phyloP scores from a whole-genome alignment of 2,113 vertebrate species.

The Cepphus grylle region DNA sequence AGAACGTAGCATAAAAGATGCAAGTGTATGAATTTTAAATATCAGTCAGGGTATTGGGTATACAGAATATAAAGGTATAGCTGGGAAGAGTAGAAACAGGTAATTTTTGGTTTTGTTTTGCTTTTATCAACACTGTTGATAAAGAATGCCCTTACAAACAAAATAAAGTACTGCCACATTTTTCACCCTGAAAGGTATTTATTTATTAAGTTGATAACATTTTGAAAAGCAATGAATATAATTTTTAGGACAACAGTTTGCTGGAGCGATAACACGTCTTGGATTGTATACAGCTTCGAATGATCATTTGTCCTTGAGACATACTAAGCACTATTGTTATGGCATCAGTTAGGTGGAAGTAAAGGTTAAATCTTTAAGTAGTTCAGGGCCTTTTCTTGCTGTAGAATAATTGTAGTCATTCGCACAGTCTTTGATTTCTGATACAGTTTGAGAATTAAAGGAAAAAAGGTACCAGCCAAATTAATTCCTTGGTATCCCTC shows the following conservation, averaged over 20 bases:
- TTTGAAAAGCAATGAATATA: slow-evolving; percentile 92
- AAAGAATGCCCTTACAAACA: slow-evolving; percentile 78
- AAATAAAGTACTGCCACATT: slow-evolving; percentile 72
- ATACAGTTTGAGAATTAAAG: slow-evolving; percentile 30
- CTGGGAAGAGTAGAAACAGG: slow-evolving; percentile 45
- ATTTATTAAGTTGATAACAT: slow-evolving; percentile 92
- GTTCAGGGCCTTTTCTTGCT: slow-evolving; percentile 63
- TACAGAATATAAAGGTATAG: slow-evolving; percentile 45
- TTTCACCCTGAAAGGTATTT: slow-evolving; percentile 82
- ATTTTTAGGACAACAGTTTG: slow-evolving; percentile 87
- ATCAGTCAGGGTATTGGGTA: background rate
- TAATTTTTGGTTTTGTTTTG: slow-evolving; percentile 67
- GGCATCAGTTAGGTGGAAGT: slow-evolving; percentile 76
- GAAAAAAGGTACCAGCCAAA: background rate
- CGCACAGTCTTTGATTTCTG: slow-evolving; percentile 27
- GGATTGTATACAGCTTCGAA: slow-evolving; percentile 73
- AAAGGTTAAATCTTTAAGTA: slow-evolving; percentile 74
- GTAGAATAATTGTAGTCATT: slow-evolving; percentile 62
- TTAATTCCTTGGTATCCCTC: slow-evolving; percentile 3
- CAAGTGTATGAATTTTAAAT: slow-evolving; percentile 43
- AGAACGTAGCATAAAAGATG: slow-evolving; percentile 21
- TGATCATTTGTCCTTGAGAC: slow-evolving; percentile 84
- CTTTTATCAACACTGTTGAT: slow-evolving; percentile 78
- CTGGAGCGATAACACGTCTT: slow-evolving; percentile 77
- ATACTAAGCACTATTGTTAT: slow-evolving; percentile 70